These are phyloP conservation scores for Venusia cambrica DNA, from an alignment of 2,888 invertebrate genomes.

Conservation along the genomic window DNA sequence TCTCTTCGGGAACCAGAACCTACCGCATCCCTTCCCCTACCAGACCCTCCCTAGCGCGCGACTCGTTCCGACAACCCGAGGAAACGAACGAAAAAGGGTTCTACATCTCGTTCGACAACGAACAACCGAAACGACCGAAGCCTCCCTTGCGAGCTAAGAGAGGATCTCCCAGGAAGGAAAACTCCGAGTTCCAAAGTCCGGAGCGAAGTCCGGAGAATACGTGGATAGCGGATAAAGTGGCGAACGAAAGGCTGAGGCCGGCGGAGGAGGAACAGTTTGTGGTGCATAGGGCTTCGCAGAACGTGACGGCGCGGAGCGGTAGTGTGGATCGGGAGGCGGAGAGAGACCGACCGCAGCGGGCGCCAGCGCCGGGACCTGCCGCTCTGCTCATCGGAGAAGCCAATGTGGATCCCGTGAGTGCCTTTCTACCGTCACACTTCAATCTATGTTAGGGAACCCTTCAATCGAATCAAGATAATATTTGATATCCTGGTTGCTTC, in stretches of 20 bases:
- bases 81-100: slow-evolving; percentile 89
- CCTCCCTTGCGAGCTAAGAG: slow-evolving; percentile 90
- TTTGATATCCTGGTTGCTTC: no score
- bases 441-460: no score
- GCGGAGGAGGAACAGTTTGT: slow-evolving; percentile 44
- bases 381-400: slow-evolving; percentile 69
- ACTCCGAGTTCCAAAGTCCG: slow-evolving; percentile 49
- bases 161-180: slow-evolving; percentile 88
- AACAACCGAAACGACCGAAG: slow-evolving; percentile 93
- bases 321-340: slow-evolving; percentile 44
- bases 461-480: no score
- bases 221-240: slow-evolving; percentile 44
- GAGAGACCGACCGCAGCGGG: slow-evolving; percentile 43
- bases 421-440: no score
- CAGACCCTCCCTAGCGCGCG: slow-evolving; percentile 85
- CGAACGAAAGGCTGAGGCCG: slow-evolving; percentile 31
- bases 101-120: slow-evolving; percentile 96
- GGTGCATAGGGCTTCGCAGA: slow-evolving; percentile 40
- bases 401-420: slow-evolving; percentile 65
- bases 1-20: slow-evolving; percentile 92
- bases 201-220: slow-evolving; percentile 54
- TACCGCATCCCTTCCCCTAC: slow-evolving; percentile 95
- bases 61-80: slow-evolving; percentile 84
- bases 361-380: slow-evolving; percentile 52
- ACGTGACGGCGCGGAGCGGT: slow-evolving; percentile 29